Conservation (phyloP, 2,797 vertebrate species). For the Rallus crepitans region DNA sequence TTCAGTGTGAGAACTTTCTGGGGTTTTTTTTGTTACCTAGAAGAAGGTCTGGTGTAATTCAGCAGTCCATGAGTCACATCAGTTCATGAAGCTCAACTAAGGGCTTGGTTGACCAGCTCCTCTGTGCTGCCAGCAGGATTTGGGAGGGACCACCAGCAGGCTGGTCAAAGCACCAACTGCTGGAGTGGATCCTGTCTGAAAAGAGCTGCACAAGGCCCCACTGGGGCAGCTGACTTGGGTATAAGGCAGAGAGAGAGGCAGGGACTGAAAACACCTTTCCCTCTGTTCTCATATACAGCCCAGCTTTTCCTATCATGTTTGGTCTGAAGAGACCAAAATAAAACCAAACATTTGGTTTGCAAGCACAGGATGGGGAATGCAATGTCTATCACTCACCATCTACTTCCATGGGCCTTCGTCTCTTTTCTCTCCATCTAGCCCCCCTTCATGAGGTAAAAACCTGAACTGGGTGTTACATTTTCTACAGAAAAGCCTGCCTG, state of each 20-base stretch:
- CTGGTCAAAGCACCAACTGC: background rate
- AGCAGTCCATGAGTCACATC: background rate
- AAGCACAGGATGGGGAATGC: background rate
- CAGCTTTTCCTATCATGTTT: background rate
- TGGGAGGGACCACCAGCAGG: background rate
- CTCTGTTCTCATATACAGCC: background rate
- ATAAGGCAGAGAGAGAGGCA: background rate
- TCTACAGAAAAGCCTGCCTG: background rate
- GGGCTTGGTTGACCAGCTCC: background rate
- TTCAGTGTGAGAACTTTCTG: background rate
- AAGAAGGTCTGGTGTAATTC: background rate
- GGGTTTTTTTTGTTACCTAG: background rate
- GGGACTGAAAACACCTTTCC: background rate
- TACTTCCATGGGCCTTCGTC: background rate
- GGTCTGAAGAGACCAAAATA: background rate
- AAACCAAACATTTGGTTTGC: background rate
- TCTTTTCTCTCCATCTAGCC: background rate
- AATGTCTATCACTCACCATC: background rate
- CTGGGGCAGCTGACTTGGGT: background rate
- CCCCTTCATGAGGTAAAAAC: background rate
- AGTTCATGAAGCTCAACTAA: fast-evolving
- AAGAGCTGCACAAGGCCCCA: background rate
- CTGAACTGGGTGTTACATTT: background rate
- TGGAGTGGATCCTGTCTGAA: background rate
- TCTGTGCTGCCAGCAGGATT: background rate